Evolutionary conservation across 2,888 invertebrate species (phyloP).

Genomic region (Ceramica pisi): DNA sequence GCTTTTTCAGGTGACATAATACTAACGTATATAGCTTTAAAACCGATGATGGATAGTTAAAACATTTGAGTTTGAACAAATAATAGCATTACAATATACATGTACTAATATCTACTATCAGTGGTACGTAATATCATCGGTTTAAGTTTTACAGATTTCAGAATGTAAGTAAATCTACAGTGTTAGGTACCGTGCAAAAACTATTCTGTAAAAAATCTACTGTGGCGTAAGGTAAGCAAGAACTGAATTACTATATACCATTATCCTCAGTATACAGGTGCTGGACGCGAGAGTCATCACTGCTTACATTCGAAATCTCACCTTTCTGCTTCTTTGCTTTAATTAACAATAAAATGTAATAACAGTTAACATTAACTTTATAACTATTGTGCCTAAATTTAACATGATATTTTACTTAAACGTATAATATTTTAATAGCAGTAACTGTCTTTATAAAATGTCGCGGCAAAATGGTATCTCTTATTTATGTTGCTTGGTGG

Average conservation of each 20-base stretch:
- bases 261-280: slow-evolving; percentile 80
- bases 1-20: slow-evolving; percentile 36
- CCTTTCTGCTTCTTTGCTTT: slow-evolving; percentile 89
- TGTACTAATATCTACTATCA: slow-evolving; percentile 40
- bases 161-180: slow-evolving; percentile 49
- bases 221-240: slow-evolving; percentile 52
- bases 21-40: slow-evolving; percentile 53
- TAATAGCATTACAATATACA: too few relatives aligned
- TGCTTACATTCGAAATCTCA: slow-evolving; percentile 82
- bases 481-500: slow-evolving; percentile 41
- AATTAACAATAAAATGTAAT: slow-evolving; percentile 81
- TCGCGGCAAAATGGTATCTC: slow-evolving; percentile 52
- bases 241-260: slow-evolving; percentile 77
- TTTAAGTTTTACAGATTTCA: slow-evolving; percentile 36
- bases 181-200: slow-evolving; percentile 51
- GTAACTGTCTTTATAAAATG: slow-evolving; percentile 44
- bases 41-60: slow-evolving; percentile 47
- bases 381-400: slow-evolving; percentile 51
- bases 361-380: slow-evolving; percentile 55
- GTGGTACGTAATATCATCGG: slow-evolving; percentile 27
- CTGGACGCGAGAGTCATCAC: slow-evolving; percentile 79
- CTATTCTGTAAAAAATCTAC: slow-evolving; percentile 53
- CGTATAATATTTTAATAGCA: slow-evolving; percentile 43
- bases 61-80: slow-evolving; percentile 40
- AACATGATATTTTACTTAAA: slow-evolving; percentile 48